Evolutionary conservation across 2,113 vertebrate genomes (phyloP), one percentile per base, ranked within the genome.

Genomic region (Myodes glareolus): DNA sequence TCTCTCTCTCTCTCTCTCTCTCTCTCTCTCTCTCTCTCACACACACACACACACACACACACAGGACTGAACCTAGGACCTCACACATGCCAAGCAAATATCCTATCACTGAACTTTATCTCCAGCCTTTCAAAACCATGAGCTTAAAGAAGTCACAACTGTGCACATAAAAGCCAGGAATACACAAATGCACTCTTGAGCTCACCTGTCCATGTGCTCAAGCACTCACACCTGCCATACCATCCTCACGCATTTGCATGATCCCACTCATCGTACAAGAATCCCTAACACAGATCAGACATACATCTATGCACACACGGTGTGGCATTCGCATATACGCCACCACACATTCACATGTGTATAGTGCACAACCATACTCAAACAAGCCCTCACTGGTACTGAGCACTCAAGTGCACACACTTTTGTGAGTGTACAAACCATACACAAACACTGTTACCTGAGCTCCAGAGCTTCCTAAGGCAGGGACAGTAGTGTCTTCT

Each of bases 41-140:
- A 39, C 52, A 81, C 55, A 42, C 36, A 82, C 80, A 39, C 52
- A 82, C 55, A 42, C 80, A 61, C 80, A 63, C n/a, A 29, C 80
- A 39, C 10, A 23, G 10, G 78, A 61, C 27, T 58, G 52, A 81
- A 81, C 55, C 80, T 61, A 39, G 36, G 21, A 25, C 52, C 6
- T 50, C 45, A 70, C 85, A 87, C 42, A 52, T 39, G 50, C 36
- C 36, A 55, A 55, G 36, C 47, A 39, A 27, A 4, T 36, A n/a
- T n/a, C 1, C 1, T 68, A 88, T 70, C 33, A n/a, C 17, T n/a
- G 31, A 50, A 29, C 17, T 68, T 0, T 17, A 72, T 72, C 23
- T 68, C 65, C 11, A 88, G 81, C 91, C 92, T 96, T 96, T 52
- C 73, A 89, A 52, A 86, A 86, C 91, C 36, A 73, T 45, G 67